Evolutionary conservation across 2,797 vertebrate genomes (phyloP).

Genomic region (Gastrophryne carolinensis): DNA sequence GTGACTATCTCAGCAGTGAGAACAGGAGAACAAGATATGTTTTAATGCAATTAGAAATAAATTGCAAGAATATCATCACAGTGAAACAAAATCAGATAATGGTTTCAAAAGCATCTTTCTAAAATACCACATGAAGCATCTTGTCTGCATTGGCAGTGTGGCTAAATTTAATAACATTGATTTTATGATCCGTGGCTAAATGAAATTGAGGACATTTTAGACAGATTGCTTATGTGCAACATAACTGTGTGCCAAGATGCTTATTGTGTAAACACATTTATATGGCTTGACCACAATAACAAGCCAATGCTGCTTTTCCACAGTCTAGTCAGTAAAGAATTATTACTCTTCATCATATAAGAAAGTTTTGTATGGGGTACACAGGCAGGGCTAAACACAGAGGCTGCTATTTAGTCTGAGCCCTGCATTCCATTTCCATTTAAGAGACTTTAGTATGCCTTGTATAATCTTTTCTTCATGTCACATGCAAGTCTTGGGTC

Average conservation of each 20-base stretch:
- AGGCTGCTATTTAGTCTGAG: no score
- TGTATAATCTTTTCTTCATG: no score
- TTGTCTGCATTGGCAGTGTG: neutral
- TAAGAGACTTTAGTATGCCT: no score
- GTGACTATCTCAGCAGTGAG: neutral
- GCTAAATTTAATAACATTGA: slow-evolving; percentile 12
- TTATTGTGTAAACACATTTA: slow-evolving; percentile 20
- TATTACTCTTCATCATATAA: no score
- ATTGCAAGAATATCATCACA: neutral
- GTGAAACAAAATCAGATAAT: neutral
- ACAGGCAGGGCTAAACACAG: no score
- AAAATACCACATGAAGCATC: neutral
- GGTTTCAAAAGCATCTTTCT: neutral
- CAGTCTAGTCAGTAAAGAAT: neutral
- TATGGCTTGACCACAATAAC: slow-evolving; percentile 8
- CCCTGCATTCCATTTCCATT: no score
- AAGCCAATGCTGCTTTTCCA: neutral
- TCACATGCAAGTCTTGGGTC: no score
- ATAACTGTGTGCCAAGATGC: neutral
- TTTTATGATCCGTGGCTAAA: neutral
- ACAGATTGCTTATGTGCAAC: slow-evolving; percentile 4
- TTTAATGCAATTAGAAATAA: slow-evolving; percentile 23
- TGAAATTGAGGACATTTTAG: slow-evolving; percentile 20
- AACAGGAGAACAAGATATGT: neutral
- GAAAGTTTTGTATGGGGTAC: no score